Percentiles rank a stretch among this genome's conserved stretches.
Conservation (phyloP, 37 sponge, comb jelly and placozoan species). For the Halichondria panicea region DNA sequence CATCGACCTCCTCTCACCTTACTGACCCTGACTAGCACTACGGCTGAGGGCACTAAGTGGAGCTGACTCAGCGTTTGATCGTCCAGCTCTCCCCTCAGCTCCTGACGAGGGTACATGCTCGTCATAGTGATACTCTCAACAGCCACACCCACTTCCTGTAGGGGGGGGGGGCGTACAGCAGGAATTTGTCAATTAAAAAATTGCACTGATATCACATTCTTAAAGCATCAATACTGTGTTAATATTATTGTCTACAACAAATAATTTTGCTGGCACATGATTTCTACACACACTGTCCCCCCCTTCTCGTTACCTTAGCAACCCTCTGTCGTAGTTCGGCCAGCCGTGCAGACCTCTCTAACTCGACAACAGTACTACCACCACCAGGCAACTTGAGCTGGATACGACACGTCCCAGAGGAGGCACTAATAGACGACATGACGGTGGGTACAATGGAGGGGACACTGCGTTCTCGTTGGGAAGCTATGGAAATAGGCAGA, state of each 20-base stretch:
- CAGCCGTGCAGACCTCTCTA: slow-evolving; percentile 21
- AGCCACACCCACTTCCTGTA: slow-evolving; percentile 22
- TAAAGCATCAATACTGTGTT: too few relatives aligned
- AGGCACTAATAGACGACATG: neutral
- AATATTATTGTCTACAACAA: neutral
- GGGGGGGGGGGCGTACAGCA: neutral
- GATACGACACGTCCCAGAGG: slow-evolving; percentile 32
- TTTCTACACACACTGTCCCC: neutral
- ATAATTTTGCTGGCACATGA: neutral
- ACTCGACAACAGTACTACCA: slow-evolving; percentile 17
- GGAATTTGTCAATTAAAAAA: neutral
- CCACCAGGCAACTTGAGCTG: slow-evolving; percentile 48
- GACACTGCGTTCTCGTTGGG: neutral
- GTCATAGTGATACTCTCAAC: slow-evolving; percentile 3
- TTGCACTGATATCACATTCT: too few relatives aligned
- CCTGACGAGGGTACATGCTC: slow-evolving; percentile 44
- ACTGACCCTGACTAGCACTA: slow-evolving; percentile 43
- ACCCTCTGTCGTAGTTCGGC: slow-evolving; percentile 13
- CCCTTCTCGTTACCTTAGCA: slow-evolving; percentile 19
- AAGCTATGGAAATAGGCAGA: neutral
- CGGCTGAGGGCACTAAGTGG: slow-evolving; percentile 54
- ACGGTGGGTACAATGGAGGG: neutral
- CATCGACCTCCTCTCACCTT: slow-evolving; percentile 12
- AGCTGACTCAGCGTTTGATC: slow-evolving; percentile 30
- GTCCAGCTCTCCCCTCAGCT: slow-evolving; percentile 42